Base-by-base conservation (phyloP, 2,113 vertebrate genomes). In the Desmodus rotundus region DNA sequence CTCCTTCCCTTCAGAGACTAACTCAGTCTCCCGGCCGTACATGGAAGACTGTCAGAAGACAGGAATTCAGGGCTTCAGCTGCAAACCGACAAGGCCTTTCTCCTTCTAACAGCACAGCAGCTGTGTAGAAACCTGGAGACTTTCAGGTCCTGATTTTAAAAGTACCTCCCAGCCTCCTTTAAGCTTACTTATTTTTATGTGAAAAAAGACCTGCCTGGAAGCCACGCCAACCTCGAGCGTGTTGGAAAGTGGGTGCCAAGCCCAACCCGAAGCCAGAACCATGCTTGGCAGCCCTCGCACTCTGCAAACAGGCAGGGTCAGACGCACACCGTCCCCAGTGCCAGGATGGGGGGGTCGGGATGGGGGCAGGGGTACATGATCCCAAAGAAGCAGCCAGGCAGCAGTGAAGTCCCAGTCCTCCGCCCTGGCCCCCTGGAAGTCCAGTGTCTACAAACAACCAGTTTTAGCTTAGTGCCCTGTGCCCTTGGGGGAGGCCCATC, bases 201-300 rank as follows among this genome's bases (percentile, higher is more conserved):
- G 89, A 20, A 33, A 91, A 96, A 97, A 93, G 58, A 97, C 96
- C 97, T 98, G 97, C 91, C 91, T 91, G 61, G 73, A 96, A 92
- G 73, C 61, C 54, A 91, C 41, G 88, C 95, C 95, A 97, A 95
- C 67, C 91, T 87, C 54, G 63, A 96, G 50, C 78, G 41, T 58
- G 17, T 54, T 82, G 22, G 90, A 67, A 94, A 77, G n/a, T 26
- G 17, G 88, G 83, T 96, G 97, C 96, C 97, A 96, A 97, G 82
- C 72, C 94, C 96, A 95, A 97, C 88, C 95, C 95, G 82, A 95
- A 94, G 77, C 81, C 58, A 89, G 82, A 97, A 93, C 90, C 91
- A 93, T 45, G 91, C 50, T 65, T 91, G 91, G 97, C 93, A 96
- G 81, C 20, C n/a, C 90, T 3, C 14, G 7, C 56, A 26, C 81